Percentiles rank a stretch among this genome's conserved stretches.
Evolutionary conservation across 2,113 vertebrate species (phyloP).

Genomic region (Telmatochromis sp.): DNA sequence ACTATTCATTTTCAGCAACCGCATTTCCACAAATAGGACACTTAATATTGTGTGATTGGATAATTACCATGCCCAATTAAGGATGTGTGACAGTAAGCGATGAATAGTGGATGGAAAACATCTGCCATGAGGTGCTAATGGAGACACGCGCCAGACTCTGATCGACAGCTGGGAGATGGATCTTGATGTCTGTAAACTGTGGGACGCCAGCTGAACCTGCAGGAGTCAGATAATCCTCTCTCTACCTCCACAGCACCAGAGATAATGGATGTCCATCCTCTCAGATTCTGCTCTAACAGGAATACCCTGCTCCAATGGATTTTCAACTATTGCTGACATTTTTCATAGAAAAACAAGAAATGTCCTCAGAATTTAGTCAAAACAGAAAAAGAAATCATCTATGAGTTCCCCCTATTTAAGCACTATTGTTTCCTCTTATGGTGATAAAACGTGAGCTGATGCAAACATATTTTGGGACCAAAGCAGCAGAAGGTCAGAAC

Average conservation of each 20-base stretch:
- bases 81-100: slow-evolving; percentile 56
- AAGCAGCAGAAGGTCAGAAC: not conserved
- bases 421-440: not conserved
- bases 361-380: not conserved
- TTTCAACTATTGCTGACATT: not conserved
- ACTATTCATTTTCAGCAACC: slow-evolving; percentile 71
- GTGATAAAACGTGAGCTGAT: not conserved
- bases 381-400: not conserved
- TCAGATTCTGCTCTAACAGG: slow-evolving; percentile 30
- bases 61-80: slow-evolving; percentile 75
- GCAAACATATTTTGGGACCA: not conserved
- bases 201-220: slow-evolving; percentile 46
- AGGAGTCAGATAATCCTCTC: slow-evolving; percentile 60
- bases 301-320: not conserved
- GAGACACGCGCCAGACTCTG: slow-evolving; percentile 47
- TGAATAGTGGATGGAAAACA: slow-evolving; percentile 51
- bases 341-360: not conserved
- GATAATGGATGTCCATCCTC: slow-evolving; percentile 54
- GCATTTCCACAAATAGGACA: slow-evolving; percentile 68
- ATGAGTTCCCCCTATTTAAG: not conserved
- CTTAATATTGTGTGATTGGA: slow-evolving; percentile 69
- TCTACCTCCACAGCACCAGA: slow-evolving; percentile 29
- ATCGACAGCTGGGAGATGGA: slow-evolving; percentile 61
- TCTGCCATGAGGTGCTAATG: slow-evolving; percentile 54
- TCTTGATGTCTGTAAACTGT: slow-evolving; percentile 61